phyloP scores from a whole-genome alignment of 2,888 invertebrate species.

The Lottia scabra region DNA sequence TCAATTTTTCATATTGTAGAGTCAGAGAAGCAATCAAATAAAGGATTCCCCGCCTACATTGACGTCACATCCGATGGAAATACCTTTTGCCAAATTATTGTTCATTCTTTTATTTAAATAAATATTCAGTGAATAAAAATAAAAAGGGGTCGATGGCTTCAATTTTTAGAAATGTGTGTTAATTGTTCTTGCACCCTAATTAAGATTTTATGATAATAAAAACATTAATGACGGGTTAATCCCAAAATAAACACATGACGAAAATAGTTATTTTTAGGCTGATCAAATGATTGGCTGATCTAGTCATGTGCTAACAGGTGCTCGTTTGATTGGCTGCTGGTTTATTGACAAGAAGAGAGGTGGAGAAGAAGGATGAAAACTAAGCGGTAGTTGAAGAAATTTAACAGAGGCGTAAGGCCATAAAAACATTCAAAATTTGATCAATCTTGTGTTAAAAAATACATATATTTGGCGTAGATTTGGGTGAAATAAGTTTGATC shows the following conservation, averaged over 20 bases:
- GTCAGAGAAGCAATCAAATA: slow-evolving; percentile 35
- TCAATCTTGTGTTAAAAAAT: not conserved
- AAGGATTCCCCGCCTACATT: slow-evolving; percentile 59
- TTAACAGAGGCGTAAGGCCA: slow-evolving; percentile 5
- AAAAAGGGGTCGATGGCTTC: not conserved
- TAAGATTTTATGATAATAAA: not conserved
- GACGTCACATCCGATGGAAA: slow-evolving; percentile 52
- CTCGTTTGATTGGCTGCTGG: slow-evolving; percentile 11
- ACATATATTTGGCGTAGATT: not conserved
- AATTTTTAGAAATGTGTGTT: not conserved
- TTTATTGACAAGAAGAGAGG: slow-evolving; percentile 8
- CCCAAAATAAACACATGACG: slow-evolving; percentile 15
- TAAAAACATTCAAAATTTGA: not conserved
- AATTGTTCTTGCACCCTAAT: not conserved
- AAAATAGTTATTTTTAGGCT: slow-evolving; percentile 8
- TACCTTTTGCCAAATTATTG: slow-evolving; percentile 15
- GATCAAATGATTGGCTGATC: not conserved
- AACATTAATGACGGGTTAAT: slow-evolving; percentile 1
- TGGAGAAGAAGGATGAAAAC: slow-evolving; percentile 9
- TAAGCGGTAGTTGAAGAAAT: slow-evolving; percentile 8
- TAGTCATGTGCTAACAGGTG: slow-evolving; percentile 7
- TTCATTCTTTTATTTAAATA: no score
- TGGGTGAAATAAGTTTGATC: not conserved
- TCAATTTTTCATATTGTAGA: slow-evolving; percentile 18
- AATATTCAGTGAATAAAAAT: not conserved